A percentile compares a stretch with the other conserved stretches of the same genome.
Evolutionary conservation across 1,140 invertebrate species (phyloP).

Genomic region (Eurosta solidaginis): DNA sequence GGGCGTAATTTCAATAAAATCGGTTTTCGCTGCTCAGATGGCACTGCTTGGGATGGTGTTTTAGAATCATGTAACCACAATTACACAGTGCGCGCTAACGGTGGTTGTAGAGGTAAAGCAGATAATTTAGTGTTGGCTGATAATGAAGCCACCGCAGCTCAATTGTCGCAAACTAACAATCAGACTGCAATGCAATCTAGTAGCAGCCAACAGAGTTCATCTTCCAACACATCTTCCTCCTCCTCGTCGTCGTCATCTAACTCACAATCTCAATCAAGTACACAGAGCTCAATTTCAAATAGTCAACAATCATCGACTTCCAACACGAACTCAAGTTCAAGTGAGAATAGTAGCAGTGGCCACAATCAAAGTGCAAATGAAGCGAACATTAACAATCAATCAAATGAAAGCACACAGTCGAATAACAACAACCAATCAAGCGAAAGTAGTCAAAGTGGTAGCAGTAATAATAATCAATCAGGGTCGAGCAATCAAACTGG

Average conservation of each 20-base stretch:
- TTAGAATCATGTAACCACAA: constrained; percentile 71
- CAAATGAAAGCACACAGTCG: background rate
- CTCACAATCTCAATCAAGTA: constrained; percentile 38
- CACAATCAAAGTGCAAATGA: background rate
- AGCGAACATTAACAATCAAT: background rate
- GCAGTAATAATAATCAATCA: background rate
- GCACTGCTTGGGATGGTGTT: constrained; percentile 75
- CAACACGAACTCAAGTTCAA: constrained; percentile 28
- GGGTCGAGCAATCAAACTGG: background rate
- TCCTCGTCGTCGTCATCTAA: constrained; percentile 37
- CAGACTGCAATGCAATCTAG: constrained; percentile 60
- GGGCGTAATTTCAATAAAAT: constrained; percentile 67
- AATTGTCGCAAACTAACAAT: constrained; percentile 48
- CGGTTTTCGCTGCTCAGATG: constrained; percentile 71
- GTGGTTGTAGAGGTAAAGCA: constrained; percentile 58
- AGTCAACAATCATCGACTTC: constrained; percentile 33
- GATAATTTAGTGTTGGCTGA: constrained; percentile 58
- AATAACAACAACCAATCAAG: constrained; percentile 21
- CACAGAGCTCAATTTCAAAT: constrained; percentile 34
- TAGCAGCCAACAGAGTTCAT: constrained; percentile 50
- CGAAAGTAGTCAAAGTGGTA: constrained; percentile 6
- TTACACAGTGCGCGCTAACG: constrained; percentile 62
- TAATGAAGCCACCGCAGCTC: constrained; percentile 49
- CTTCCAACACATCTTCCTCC: constrained; percentile 44
- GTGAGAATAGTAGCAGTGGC: background rate